Conservation (phyloP, 1,140 invertebrate species). For the Ostrea edulis region DNA sequence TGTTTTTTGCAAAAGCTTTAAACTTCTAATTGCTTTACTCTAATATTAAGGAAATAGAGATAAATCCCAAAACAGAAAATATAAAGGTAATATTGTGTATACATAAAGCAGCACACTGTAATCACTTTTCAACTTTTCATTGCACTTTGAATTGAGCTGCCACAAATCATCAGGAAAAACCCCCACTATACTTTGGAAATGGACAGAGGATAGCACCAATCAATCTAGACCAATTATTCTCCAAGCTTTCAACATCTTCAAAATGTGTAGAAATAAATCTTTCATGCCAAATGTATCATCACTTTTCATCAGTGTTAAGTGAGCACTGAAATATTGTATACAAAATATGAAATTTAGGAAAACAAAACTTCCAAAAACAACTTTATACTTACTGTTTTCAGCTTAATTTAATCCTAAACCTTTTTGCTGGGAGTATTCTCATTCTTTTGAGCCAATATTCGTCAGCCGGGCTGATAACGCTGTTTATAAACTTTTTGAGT, state of each 20-base stretch:
- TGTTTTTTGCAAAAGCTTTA: too few relatives aligned
- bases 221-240: slow-evolving; percentile 3
- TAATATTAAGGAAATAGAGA: not conserved
- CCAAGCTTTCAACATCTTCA: slow-evolving; percentile 27
- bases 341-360: not conserved
- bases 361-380: slow-evolving; percentile 5
- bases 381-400: not conserved
- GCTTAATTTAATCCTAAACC: not conserved
- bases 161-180: slow-evolving; percentile 10
- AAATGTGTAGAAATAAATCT: slow-evolving; percentile 15
- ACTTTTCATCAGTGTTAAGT: not conserved
- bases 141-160: not conserved
- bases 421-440: slow-evolving; percentile 4
- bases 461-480: not conserved
- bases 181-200: not conserved
- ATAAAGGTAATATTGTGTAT: not conserved
- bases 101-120: not conserved
- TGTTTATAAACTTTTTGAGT: slow-evolving; percentile 36
- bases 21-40: not conserved
- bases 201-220: not conserved
- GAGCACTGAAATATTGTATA: not conserved
- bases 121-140: not conserved
- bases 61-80: not conserved
- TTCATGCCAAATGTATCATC: not conserved
- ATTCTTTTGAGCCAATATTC: slow-evolving; percentile 28